Conservation (phyloP, 2,797 vertebrate species). For the Pantherophis vulpinus region DNA sequence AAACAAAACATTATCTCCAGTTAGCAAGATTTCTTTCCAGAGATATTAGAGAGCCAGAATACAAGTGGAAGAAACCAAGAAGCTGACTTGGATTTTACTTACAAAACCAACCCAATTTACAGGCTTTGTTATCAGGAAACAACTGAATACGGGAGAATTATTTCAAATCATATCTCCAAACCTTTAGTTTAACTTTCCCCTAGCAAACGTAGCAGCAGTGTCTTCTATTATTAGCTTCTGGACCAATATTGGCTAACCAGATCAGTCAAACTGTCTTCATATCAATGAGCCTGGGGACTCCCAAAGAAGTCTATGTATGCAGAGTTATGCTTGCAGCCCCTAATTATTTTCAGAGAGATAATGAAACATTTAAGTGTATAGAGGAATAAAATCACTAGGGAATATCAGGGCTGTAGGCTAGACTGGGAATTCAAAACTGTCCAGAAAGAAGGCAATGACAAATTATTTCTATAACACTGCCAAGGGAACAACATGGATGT, state of each 20-base stretch:
- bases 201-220: slow-evolving; percentile 71
- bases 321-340: slow-evolving; percentile 63
- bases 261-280: slow-evolving; percentile 66
- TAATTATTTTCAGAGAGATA: slow-evolving; percentile 77
- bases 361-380: slow-evolving; percentile 68
- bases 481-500: not conserved
- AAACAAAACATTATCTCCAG: slow-evolving; percentile 53
- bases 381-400: slow-evolving; percentile 49
- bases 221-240: slow-evolving; percentile 70
- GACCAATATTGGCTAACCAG: slow-evolving; percentile 66
- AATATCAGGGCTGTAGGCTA: not conserved
- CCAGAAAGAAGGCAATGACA: not conserved
- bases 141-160: slow-evolving; percentile 70
- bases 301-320: slow-evolving; percentile 58
- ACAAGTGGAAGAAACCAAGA: slow-evolving; percentile 49
- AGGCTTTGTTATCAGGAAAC: slow-evolving; percentile 68
- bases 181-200: slow-evolving; percentile 71
- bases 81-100: slow-evolving; percentile 68
- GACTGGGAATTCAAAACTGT: not conserved
- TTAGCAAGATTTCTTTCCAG: slow-evolving; percentile 33
- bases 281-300: slow-evolving; percentile 72
- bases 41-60: slow-evolving; percentile 40
- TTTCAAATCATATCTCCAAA: slow-evolving; percentile 65
- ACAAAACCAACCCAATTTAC: slow-evolving; percentile 62
- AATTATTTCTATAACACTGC: not conserved